Percentiles rank a stretch among this genome's conserved stretches.
phyloP scores from a whole-genome alignment of 2,797 vertebrate genomes.

The Xiphophorus birchmanni region DNA sequence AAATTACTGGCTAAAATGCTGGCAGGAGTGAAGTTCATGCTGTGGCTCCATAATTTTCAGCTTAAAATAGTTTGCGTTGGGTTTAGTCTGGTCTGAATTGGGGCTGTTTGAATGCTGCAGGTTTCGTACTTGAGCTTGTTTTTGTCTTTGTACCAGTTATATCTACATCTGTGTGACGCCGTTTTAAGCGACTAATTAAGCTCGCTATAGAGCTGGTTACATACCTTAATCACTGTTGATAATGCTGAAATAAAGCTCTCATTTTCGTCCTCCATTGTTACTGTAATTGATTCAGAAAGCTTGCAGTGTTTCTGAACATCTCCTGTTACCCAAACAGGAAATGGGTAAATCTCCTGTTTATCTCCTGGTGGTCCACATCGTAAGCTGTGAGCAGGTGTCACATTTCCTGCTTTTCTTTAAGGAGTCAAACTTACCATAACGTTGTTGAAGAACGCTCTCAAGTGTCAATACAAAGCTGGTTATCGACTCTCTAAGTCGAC shows the following conservation, averaged over 20 bases:
- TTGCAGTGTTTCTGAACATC: neutral
- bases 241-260: neutral
- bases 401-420: neutral
- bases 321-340: neutral
- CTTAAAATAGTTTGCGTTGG: neutral
- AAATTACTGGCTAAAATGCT: neutral
- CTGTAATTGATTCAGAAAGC: neutral
- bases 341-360: too few relatives aligned
- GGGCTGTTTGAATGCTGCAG: neutral
- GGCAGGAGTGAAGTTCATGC: neutral
- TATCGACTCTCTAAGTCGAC: neutral
- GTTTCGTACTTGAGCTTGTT: neutral
- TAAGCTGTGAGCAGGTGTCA: neutral
- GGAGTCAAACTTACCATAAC: neutral
- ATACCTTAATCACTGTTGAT: neutral
- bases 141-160: neutral
- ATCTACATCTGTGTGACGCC: neutral
- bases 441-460: neutral
- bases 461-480: neutral
- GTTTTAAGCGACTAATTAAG: neutral
- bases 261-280: neutral
- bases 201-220: neutral
- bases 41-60: neutral
- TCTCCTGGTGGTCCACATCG: neutral
- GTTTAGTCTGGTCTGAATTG: neutral